Base-by-base conservation (phyloP, 2,797 vertebrate genomes). In the Anniella stebbinsi region DNA sequence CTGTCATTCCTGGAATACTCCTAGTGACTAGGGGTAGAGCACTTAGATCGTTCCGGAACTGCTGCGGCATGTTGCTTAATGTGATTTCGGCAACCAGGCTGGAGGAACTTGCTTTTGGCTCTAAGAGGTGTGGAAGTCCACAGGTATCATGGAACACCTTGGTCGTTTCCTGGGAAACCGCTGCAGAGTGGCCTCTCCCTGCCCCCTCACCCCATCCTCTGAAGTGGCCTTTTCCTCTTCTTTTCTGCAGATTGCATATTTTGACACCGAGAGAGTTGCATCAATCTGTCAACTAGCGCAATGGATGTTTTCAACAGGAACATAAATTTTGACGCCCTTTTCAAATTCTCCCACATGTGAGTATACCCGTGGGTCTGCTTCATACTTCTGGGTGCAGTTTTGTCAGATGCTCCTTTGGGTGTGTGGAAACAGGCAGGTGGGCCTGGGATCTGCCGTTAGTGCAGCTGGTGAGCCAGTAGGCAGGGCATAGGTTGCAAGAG, bases 331-430 rank as follows among this genome's bases (percentile, higher is more conserved):
- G 96, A 98, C 0, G 97, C 97, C 0, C 97, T 98, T 76, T 96
- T 97, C 87, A 98, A 98, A 92, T 98, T 98, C 93, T 98, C 97
- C 88, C 97, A 98, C 91, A 98, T 98, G 97, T 98, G 92, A 97
- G 97, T 94, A 41, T 83, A 1, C 0, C 38, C 10, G 54, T 78
- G 0, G n/a, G 0, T 2, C 1, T 0, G 0, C 30, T 69, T 89
- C 51, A 76, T 57, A 25, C 15, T 85, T 67, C 36, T 88, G 57
- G 28, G 15, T 86, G 67, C 41, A 4, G 41, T 76, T 89, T 84
- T 89, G 25, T 48, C 23, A 0, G 17, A 21, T 60, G 21, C 28
- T 51, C 54, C 63, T n/a, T 36, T 66, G 4, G 2, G 33, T 60
- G 48, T 7, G 18, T 73, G n/a, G 33, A 21, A 81, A 30, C 23